Percentiles rank a stretch among this genome's conserved stretches.
Conservation (phyloP, 2,797 vertebrate species). For the Telmatherina bonti region DNA sequence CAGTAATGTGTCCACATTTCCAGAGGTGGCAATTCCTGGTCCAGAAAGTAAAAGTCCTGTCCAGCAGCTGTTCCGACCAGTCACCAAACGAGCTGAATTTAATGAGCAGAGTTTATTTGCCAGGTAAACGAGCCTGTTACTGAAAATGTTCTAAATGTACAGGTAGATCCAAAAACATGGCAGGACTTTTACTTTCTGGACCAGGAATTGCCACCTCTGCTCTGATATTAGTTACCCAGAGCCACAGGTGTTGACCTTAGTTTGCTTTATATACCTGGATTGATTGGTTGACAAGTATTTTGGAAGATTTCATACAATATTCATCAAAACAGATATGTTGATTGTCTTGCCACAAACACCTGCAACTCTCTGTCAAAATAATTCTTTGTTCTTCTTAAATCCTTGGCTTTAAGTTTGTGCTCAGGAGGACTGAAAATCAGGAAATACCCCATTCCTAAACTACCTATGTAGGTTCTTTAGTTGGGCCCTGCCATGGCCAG, state of each 20-base stretch:
- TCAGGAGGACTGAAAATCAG: slow-evolving; percentile 21
- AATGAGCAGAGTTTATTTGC: no score
- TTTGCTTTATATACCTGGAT: slow-evolving; percentile 22
- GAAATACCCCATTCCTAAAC: not conserved
- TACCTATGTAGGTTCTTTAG: slow-evolving; percentile 51
- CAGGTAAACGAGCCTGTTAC: no score
- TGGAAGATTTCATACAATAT: slow-evolving; percentile 49
- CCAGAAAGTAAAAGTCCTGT: no score
- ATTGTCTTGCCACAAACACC: slow-evolving; percentile 50
- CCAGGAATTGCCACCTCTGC: no score
- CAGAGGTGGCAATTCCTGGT: no score
- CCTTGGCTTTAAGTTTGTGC: slow-evolving; percentile 72
- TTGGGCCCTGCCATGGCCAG: slow-evolving; percentile 60
- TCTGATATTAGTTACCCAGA: slow-evolving; percentile 25
- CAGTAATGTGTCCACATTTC: slow-evolving; percentile 23
- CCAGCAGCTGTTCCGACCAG: no score
- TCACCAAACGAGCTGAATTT: no score
- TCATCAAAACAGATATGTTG: slow-evolving; percentile 51
- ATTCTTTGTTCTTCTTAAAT: slow-evolving; percentile 56
- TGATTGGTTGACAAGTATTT: slow-evolving; percentile 22
- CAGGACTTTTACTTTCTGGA: no score
- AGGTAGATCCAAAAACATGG: no score
- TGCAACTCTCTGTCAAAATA: slow-evolving; percentile 51
- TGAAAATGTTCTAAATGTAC: no score
- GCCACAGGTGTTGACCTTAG: slow-evolving; percentile 32